Evolutionary conservation across 2,888 invertebrate genomes (phyloP), one percentile per base, ranked within the genome.

Genomic region (Volucella inanis): DNA sequence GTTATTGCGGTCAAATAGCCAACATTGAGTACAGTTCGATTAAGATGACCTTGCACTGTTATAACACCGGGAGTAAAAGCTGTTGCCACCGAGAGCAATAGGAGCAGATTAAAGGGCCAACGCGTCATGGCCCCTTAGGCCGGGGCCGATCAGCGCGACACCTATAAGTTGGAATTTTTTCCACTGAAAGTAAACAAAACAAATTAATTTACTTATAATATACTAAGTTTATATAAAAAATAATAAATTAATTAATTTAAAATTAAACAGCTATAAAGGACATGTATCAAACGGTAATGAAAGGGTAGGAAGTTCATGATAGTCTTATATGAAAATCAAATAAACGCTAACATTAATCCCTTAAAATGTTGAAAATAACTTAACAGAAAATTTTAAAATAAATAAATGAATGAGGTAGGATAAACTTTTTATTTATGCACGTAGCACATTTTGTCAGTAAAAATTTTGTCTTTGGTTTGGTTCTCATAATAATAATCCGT

Each of bases 1-100:
- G 94, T 96, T 90, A 96, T 94, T 75, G 97, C 96, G 67, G 97
- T 96, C 90, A 98, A 93, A 93, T 97, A 98, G 87, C 98, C 98
- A 89, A 98, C 94, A 89, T 95, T 96, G 89, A 98, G 94, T 85
- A 93, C 90, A 80, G 92, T 91, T 88, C 91, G 90, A 88, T 91
- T 90, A 89, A 92, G 93, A 90, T 90, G 88, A 90, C 90, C 90
- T 89, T 89, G 90, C 87, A 89, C 79, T 68, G 89, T 87, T 87
- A 91, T 92, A 87, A 89, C 93, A 93, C 93, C 92, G 93, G 92
- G 89, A 86, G 89, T 88, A 88, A 89, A 87, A 91, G 93, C 93
- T 92, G 93, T 94, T 93, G 93, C 94, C 93, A 93, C 94, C 93
- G 94, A 94, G 93, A 94, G 93, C 92, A 94, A 93, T 93, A 94